Percentiles rank a stretch among this genome's conserved stretches.
Conservation (phyloP, 2,113 vertebrate species). For the Formicarius rufipectus region DNA sequence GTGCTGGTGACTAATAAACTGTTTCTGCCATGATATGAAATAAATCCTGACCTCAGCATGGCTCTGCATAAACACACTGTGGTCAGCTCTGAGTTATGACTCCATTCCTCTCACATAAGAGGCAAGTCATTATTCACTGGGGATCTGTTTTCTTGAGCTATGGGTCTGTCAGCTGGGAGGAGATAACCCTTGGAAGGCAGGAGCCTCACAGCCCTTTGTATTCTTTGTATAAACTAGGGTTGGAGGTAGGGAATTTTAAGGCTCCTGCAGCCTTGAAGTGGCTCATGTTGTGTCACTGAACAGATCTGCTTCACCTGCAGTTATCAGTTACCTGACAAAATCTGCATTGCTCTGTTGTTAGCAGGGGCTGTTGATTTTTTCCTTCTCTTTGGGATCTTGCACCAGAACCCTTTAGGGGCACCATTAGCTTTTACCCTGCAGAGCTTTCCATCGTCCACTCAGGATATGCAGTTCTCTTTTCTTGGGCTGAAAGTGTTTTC, state of each 20-base stretch:
- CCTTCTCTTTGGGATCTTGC: neutral
- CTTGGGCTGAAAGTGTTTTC: conserved; percentile 10
- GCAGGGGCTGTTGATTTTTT: neutral
- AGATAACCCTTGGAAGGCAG: conserved; percentile 23
- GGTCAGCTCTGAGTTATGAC: conserved; percentile 51
- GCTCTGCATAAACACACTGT: conserved; percentile 14
- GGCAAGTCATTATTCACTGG: conserved; percentile 11
- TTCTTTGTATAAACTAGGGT: neutral
- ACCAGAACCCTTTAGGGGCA: neutral
- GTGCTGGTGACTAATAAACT: conserved; percentile 50
- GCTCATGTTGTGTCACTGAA: neutral
- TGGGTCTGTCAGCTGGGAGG: neutral
- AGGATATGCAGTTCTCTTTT: neutral
- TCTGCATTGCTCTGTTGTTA: neutral
- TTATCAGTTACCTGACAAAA: neutral
- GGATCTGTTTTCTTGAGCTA: conserved; percentile 27
- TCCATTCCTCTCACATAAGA: conserved; percentile 10
- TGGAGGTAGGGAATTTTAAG: neutral
- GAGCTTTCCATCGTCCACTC: neutral
- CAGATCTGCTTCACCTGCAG: neutral
- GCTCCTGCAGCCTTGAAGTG: neutral
- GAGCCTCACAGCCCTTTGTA: neutral
- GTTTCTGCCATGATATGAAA: conserved; percentile 27
- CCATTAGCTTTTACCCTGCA: neutral
- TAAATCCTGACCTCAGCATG: conserved; percentile 43